phyloP scores from a whole-genome alignment of 2,888 invertebrate species.

The Chrysopilus asiliformis region DNA sequence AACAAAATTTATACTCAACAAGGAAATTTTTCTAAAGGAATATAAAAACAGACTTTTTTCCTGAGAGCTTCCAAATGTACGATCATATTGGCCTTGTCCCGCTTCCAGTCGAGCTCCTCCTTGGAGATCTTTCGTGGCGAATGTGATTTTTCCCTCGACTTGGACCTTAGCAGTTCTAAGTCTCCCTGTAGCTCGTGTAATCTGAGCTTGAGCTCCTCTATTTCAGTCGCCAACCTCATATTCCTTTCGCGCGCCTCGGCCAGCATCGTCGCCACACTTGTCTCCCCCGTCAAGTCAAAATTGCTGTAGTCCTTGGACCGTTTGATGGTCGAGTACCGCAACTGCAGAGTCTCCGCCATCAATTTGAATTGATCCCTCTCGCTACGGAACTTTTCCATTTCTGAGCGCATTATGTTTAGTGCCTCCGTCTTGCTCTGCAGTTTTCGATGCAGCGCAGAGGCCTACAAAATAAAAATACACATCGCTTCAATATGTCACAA shows the following conservation, averaged over 20 bases:
- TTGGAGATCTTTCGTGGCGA: conserved; percentile 15
- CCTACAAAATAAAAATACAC: conserved; percentile 32
- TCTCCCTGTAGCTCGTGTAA: conserved; percentile 57
- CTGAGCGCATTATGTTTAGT: conserved; percentile 59
- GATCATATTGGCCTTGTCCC: conserved; percentile 31
- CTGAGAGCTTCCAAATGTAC: conserved; percentile 31
- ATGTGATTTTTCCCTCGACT: no score
- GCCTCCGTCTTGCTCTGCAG: conserved; percentile 73
- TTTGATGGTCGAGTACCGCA: conserved; percentile 38
- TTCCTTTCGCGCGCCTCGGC: conserved; percentile 46
- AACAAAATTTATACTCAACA: no score
- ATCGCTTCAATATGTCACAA: background rate
- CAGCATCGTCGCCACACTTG: conserved; percentile 44
- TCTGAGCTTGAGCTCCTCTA: conserved; percentile 58
- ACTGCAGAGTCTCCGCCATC: conserved; percentile 63
- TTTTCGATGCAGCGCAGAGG: conserved; percentile 52
- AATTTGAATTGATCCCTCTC: conserved; percentile 70
- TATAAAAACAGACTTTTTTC: conserved; percentile 22
- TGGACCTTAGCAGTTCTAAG: conserved; percentile 46
- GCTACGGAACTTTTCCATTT: conserved; percentile 62
- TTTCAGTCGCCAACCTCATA: conserved; percentile 40
- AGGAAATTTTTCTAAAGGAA: no score
- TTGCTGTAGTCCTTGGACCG: conserved; percentile 31
- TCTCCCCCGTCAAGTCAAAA: conserved; percentile 21
- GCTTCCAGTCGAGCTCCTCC: conserved; percentile 27